Evolutionary conservation across 2,113 vertebrate species (phyloP), one percentile per base, ranked within the genome.

Genomic region (Cyprinodon tularosa): DNA sequence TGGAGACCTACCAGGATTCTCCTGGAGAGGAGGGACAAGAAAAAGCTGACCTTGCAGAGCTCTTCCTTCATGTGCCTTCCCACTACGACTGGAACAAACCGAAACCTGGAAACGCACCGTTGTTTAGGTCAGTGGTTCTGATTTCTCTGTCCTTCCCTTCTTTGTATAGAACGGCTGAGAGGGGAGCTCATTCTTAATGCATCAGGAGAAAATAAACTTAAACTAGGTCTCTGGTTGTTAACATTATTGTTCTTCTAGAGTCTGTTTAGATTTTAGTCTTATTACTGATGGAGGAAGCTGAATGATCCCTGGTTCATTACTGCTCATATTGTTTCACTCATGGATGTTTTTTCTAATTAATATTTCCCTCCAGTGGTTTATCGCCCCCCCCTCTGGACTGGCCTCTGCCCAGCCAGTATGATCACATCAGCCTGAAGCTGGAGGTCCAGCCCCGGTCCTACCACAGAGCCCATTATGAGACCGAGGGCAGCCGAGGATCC

Each of bases 401-500:
- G 94, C 96, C 95, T 69, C 94, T 99, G 85, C 96, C 97, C 63
- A 93, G 87, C 92, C 96, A 96, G 88, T 96, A 94, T 17, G 95
- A 96, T 60, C 96, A 96, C 66, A 97, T 89, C 87, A 97, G 98
- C 90, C 92, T 99, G 80, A 97, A 96, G 92, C 92, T 99, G 89
- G 98, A 99, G 90, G 93, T 98, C 36, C 96, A 99, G 83, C 98
- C 98, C 83, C 96, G 94, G 90, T 94, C 95, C 68, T 96, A 97
- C 87, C 98, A 99, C 94, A 92, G 98, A 92, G 98, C 98, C 8
- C 98, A 99, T 89, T 99, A 99, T 66, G 98, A 99, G 94, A 99
- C 98, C 0, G 98, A 99, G 92, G 98, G 98, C 86, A 99, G 98
- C 89, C 93, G 98, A 84, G 98, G 98, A 73, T 96, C 98, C 80